Percentiles rank a stretch among this genome's conserved stretches.
Conservation (phyloP, 2,797 vertebrate species). For the Microhierax caerulescens region DNA sequence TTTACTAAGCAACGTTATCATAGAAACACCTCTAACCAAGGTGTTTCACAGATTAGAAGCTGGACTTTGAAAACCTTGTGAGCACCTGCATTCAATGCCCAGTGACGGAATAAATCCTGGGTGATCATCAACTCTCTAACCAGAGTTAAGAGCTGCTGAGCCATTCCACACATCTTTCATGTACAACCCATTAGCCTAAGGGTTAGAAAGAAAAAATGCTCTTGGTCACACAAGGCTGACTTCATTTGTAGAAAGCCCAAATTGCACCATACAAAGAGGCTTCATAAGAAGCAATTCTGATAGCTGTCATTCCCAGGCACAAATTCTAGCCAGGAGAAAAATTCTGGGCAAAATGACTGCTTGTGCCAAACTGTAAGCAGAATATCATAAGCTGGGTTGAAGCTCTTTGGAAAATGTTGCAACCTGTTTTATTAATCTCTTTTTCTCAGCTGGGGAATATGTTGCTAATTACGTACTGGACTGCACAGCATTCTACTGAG, state of each 20-base stretch:
- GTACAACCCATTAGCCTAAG: not conserved
- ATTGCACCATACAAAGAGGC: not conserved
- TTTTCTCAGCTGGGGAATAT: not conserved
- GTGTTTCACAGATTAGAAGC: not conserved
- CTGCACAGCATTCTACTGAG: not conserved
- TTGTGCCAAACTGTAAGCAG: not conserved
- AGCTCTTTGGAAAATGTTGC: not conserved
- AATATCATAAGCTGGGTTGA: not conserved
- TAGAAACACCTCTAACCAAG: not conserved
- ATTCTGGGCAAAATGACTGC: not conserved
- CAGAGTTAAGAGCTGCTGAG: not conserved
- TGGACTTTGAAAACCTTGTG: not conserved
- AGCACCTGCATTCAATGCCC: not conserved
- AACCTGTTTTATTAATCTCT: not conserved
- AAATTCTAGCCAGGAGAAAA: not conserved
- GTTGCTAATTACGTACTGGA: constrained; percentile 36
- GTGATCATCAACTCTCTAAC: not conserved
- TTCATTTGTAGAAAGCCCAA: not conserved
- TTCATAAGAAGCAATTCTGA: not conserved
- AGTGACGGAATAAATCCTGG: not conserved
- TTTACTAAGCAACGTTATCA: not conserved
- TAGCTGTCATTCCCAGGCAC: not conserved
- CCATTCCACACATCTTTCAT: fast-evolving
- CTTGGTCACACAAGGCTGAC: not conserved
- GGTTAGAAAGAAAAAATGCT: not conserved